A percentile compares a stretch with the other conserved stretches of the same genome.
These are phyloP conservation scores for Oxyruncus cristatus DNA, from an alignment of 2,113 vertebrate species.

Conservation along the genomic window DNA sequence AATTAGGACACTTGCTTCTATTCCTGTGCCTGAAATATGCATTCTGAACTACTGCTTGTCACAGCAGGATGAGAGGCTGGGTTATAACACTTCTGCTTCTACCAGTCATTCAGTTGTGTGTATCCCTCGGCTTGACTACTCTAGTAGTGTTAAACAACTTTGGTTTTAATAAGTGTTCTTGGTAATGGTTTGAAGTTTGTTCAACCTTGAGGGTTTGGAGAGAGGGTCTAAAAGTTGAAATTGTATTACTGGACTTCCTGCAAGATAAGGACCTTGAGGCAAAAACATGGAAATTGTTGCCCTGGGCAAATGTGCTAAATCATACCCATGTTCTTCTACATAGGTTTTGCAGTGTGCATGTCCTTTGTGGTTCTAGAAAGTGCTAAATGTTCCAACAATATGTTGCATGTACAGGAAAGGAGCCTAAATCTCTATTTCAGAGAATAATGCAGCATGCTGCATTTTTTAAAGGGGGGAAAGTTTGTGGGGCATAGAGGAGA, in stretches of 20 bases:
- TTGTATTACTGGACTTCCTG: not conserved
- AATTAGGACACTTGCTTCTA: constrained; percentile 56
- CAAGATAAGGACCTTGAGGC: not conserved
- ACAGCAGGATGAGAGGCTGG: not conserved
- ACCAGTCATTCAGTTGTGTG: not conserved
- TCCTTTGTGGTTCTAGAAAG: not conserved
- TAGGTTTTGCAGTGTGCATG: not conserved
- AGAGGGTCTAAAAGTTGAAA: not conserved
- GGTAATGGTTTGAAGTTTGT: not conserved
- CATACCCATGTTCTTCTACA: not conserved
- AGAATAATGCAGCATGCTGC: accelerated
- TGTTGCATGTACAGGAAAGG: not conserved
- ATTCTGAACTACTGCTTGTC: constrained; percentile 22
- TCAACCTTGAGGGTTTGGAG: not conserved
- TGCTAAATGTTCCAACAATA: not conserved
- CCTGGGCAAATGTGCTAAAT: not conserved
- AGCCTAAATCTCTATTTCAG: not conserved
- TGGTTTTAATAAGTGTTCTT: not conserved
- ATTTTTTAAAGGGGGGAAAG: not conserved
- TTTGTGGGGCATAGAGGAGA: not conserved
- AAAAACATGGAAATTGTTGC: not conserved
- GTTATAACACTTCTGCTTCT: not conserved
- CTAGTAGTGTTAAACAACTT: not conserved
- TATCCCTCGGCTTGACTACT: not conserved
- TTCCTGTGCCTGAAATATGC: constrained; percentile 32